Evolutionary conservation across 2,797 vertebrate genomes (phyloP).

Genomic region (Lateolabrax maculatus): DNA sequence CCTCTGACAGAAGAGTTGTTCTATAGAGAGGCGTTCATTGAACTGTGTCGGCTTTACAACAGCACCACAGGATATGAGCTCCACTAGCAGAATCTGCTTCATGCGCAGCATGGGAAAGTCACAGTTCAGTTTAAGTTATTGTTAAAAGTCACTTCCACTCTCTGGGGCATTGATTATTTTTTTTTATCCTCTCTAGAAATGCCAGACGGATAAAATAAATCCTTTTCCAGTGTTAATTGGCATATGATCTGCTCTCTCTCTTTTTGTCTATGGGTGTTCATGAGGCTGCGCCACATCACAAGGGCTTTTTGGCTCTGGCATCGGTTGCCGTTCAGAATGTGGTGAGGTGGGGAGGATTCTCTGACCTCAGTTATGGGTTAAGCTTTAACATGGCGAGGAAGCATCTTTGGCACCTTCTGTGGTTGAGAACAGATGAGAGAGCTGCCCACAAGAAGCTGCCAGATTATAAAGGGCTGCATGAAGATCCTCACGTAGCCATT

Average conservation of each 20-base stretch:
- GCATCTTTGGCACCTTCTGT: slow-evolving; percentile 65
- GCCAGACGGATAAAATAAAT: slow-evolving; percentile 53
- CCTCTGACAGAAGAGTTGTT: slow-evolving; percentile 44
- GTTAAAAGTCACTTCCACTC: slow-evolving; percentile 57
- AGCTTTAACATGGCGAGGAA: slow-evolving; percentile 62
- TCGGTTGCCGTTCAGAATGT: slow-evolving; percentile 40
- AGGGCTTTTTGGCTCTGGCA: slow-evolving; percentile 58
- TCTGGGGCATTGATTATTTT: slow-evolving; percentile 31
- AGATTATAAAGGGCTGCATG: slow-evolving; percentile 67
- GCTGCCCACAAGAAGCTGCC: slow-evolving; percentile 62
- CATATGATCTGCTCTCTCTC: slow-evolving; percentile 49
- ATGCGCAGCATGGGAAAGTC: slow-evolving; percentile 56
- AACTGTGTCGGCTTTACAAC: slow-evolving; percentile 48
- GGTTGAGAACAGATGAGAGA: slow-evolving; percentile 56
- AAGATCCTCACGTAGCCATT: slow-evolving; percentile 76
- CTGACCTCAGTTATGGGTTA: slow-evolving; percentile 62
- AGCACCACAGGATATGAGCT: slow-evolving; percentile 51
- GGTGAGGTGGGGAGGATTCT: slow-evolving; percentile 57
- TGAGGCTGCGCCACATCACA: slow-evolving; percentile 59
- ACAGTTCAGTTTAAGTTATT: slow-evolving; percentile 61
- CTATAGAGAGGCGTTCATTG: slow-evolving; percentile 38
- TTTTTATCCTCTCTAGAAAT: slow-evolving; percentile 40
- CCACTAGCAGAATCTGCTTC: slow-evolving; percentile 42
- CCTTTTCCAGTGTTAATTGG: slow-evolving; percentile 52
- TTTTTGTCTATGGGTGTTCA: slow-evolving; percentile 31